Base-by-base conservation (phyloP, 2,888 invertebrate species). In the Loripinus fragilis region DNA sequence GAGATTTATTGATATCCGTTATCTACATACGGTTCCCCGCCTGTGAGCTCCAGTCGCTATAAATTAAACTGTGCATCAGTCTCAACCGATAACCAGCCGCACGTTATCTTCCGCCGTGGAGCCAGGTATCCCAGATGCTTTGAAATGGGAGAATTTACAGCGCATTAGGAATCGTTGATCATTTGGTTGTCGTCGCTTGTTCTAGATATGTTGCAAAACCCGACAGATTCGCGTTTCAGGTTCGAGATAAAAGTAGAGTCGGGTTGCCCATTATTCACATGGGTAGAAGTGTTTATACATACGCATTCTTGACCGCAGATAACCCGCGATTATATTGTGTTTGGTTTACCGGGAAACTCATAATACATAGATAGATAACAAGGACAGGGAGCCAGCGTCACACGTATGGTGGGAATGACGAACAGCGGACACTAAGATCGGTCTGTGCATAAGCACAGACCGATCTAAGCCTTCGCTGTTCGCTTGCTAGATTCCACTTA, bases 81-180 rank as follows among this genome's bases (percentile, higher is more conserved):
- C 12, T 38, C 12, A 38, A 12, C 38, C 5, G 38, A 38, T 38
- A 38, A 8, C 38, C 38, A 38, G 5, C 38, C 38, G 12, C 60
- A 71, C 66, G 75, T 80, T 83, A 83, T 83, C 83, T 74, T n/a
- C 60, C 41, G 76, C 64, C 66, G 71, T 77, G 82, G 79, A 77
- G 79, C 71, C 76, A 70, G 55, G 67, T 64, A 66, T 80, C 76
- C 80, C 73, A 83, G 80, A 78, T 80, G 38, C n/a, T 52, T 45
- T 45, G 45, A 45, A 45, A 45, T 45, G 15, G 3, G 45, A 45
- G 45, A 45, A 45, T 45, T 20, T 45, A 45, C 45, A 45, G 17
- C 45, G 20, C 45, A 45, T 45, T 45, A 15, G 45, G 45, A 15
- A 45, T 45, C 45, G 15, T 20, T 45, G 45, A 45, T 45, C 45